phyloP scores from a whole-genome alignment of 2,797 vertebrate genomes.

The Danio choprae region DNA sequence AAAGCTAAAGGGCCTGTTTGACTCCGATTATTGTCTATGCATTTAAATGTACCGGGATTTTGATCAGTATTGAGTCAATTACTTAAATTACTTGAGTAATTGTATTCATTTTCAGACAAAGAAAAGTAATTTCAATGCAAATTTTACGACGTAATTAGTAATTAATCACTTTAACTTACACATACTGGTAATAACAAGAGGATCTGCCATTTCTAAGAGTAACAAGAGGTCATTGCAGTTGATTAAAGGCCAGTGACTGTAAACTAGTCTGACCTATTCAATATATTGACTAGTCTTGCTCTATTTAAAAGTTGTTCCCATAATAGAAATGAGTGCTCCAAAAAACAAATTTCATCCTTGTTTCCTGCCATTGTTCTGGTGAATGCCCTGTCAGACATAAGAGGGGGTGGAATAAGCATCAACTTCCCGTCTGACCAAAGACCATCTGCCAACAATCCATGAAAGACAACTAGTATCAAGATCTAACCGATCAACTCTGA shows the following conservation, averaged over 20 bases:
- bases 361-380: slow-evolving; percentile 85
- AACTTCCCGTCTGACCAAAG: slow-evolving; percentile 75
- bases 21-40: too few relatives aligned
- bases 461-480: not conserved
- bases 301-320: slow-evolving; percentile 61
- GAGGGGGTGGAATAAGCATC: slow-evolving; percentile 72
- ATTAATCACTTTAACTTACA: too few relatives aligned
- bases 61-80: too few relatives aligned
- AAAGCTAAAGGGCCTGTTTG: too few relatives aligned
- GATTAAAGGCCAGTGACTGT: slow-evolving; percentile 67
- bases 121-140: too few relatives aligned
- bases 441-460: slow-evolving; percentile 64
- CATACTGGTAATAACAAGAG: not conserved
- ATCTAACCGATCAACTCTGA: not conserved
- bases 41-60: too few relatives aligned
- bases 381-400: slow-evolving; percentile 70
- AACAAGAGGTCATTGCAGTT: slow-evolving; percentile 62
- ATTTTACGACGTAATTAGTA: too few relatives aligned
- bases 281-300: slow-evolving; percentile 29
- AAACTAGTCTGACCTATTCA: slow-evolving; percentile 76
- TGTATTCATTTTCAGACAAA: too few relatives aligned
- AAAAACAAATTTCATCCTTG: slow-evolving; percentile 67
- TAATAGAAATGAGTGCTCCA: not conserved
- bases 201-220: not conserved
- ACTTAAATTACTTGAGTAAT: too few relatives aligned